Conservation (phyloP, 2,797 vertebrate species). For the Cirrhinus molitorella region DNA sequence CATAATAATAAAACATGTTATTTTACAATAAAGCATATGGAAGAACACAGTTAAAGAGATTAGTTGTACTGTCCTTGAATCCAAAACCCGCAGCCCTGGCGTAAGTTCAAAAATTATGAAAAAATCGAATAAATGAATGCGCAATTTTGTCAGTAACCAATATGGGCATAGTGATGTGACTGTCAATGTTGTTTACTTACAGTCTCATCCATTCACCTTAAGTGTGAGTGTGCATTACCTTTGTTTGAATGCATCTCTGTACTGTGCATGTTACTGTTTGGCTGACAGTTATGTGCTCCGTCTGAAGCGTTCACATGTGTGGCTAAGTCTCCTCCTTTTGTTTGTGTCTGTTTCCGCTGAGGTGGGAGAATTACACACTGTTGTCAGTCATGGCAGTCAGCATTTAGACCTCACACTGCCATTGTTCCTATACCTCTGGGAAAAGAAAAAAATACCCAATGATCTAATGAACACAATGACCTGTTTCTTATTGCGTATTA, state of each 20-base stretch:
- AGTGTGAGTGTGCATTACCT: neutral
- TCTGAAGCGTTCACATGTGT: slow-evolving; percentile 1
- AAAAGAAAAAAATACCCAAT: slow-evolving; percentile 25
- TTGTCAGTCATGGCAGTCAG: slow-evolving; percentile 13
- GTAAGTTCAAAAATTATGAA: neutral
- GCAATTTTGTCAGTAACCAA: neutral
- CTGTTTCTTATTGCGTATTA: slow-evolving; percentile 5
- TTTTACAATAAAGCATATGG: neutral
- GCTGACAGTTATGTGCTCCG: neutral
- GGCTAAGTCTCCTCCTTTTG: slow-evolving; percentile 14
- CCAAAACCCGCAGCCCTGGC: neutral
- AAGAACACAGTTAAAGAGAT: neutral
- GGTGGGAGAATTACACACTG: slow-evolving; percentile 22
- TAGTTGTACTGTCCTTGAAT: neutral
- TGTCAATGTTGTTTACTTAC: too few species aligned
- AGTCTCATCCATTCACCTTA: neutral
- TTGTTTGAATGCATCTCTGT: neutral
- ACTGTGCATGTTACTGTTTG: neutral
- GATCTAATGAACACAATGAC: slow-evolving; percentile 31
- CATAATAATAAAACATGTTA: neutral
- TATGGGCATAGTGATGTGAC: neutral
- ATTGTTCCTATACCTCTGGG: slow-evolving; percentile 37
- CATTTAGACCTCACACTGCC: slow-evolving; percentile 4
- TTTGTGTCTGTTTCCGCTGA: slow-evolving; percentile 14
- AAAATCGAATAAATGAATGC: neutral